Evolutionary conservation across 2,888 invertebrate species (phyloP), one percentile per base, ranked within the genome.

Genomic region (Strigamia maritima): DNA sequence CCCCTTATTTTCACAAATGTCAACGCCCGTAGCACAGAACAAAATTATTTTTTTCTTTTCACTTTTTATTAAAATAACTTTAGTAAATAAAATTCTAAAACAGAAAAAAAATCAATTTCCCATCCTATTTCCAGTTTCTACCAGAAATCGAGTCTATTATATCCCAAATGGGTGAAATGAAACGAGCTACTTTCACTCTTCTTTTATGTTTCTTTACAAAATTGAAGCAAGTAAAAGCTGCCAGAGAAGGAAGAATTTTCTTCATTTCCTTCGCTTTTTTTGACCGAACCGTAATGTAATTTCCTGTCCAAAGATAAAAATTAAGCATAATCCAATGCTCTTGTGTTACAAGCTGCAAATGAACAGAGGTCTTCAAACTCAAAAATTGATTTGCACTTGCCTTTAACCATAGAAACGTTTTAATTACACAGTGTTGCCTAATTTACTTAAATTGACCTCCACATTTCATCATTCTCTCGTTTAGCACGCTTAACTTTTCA

Each of bases 151-250:
- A 70, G 70, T 70, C 70, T 70, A 70, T 70, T 70, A 70, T 70
- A 70, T 70, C 70, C 70, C 28, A 70, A 70, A 70, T 70, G 70
- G 70, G 70, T 70, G 28, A 70, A 70, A 70, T 70, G 70, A 70
- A 70, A 70, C 70, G 70, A 70, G 70, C 70, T 70, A 70, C 26
- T 70, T 70, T 70, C 70, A 26, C 28, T 28, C n/a, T 70, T 70
- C 70, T 70, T 70, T 70, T 70, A 70, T 70, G 70, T 70, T 70
- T 24, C 70, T 70, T 70, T 70, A 70, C 70, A 70, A 28, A 70
- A 70, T 70, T 70, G 70, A 70, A 70, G 70, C 24, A 70, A 70
- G 70, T 70, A 70, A 70, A 70, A 70, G 70, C 70, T 70, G 70
- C 70, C 70, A 28, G 70, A 28, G 70, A 70, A 70, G 70, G 70